Evolutionary conservation across 2,113 vertebrate genomes (phyloP).

Genomic region (Myanophis thanlyinensis): DNA sequence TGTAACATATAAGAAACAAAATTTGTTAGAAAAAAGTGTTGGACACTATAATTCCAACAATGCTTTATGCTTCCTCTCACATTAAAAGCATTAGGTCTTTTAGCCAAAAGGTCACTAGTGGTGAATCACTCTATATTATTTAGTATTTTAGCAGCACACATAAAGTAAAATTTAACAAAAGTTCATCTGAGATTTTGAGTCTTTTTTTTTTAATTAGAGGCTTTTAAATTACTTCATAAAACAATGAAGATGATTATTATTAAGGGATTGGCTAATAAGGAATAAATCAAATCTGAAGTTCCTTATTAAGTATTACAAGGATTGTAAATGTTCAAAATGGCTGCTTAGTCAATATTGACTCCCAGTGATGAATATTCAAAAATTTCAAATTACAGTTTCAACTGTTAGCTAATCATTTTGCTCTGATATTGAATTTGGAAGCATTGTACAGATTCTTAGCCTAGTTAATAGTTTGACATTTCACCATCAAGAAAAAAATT

Average conservation of each 20-base stretch:
- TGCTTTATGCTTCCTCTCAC: background rate
- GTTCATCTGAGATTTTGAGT: background rate
- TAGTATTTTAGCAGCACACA: background rate
- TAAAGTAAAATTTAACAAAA: background rate
- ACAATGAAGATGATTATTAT: background rate
- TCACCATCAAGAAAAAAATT: background rate
- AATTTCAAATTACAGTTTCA: background rate
- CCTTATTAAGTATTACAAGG: background rate
- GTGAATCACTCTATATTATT: accelerated
- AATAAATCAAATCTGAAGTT: background rate
- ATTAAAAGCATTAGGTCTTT: background rate
- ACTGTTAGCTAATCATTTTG: background rate
- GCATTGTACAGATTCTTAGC: background rate
- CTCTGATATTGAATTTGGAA: background rate
- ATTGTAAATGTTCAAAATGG: background rate
- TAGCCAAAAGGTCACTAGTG: background rate
- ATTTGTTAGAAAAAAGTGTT: background rate
- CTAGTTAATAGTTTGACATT: background rate
- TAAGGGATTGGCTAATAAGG: background rate
- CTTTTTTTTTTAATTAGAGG: background rate
- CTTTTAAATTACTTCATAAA: background rate
- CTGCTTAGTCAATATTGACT: background rate
- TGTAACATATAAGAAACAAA: background rate
- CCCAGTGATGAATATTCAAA: background rate
- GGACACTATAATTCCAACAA: background rate